These are phyloP conservation scores for Orussus abietinus DNA, from an alignment of 1,140 invertebrate species.

Conservation along the genomic window DNA sequence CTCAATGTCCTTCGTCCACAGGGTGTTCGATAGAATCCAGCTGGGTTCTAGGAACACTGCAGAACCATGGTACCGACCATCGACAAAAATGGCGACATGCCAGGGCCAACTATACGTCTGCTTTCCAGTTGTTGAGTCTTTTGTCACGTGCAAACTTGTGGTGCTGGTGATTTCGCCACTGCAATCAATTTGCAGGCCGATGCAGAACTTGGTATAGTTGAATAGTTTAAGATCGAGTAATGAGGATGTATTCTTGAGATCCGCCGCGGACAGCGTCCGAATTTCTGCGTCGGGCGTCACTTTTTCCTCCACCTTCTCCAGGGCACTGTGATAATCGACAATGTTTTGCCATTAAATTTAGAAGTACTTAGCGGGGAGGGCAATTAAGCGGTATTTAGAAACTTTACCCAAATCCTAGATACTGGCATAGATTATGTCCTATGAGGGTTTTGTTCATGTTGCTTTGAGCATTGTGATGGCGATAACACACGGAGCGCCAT, in stretches of 20 bases:
- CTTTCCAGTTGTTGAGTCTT: conserved; percentile 20
- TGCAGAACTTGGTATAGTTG: conserved; percentile 17
- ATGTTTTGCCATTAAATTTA: not conserved
- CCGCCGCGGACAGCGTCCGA: too few species aligned
- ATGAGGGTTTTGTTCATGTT: conserved; percentile 28
- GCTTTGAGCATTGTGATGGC: conserved; percentile 35
- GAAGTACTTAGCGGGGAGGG: not conserved
- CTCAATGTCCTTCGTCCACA: conserved; percentile 56
- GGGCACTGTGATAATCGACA: conserved; percentile 2
- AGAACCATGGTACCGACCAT: conserved; percentile 63
- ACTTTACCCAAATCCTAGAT: conserved; percentile 60
- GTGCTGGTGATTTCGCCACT: conserved; percentile 31
- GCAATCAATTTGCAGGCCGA: conserved; percentile 29
- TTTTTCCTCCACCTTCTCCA: conserved; percentile 9
- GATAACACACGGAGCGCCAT: conserved; percentile 64
- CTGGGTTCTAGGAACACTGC: conserved; percentile 61
- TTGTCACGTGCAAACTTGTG: conserved; percentile 21
- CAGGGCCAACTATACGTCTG: conserved; percentile 59
- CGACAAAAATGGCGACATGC: conserved; percentile 64
- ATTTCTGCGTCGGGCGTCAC: conserved; percentile 2
- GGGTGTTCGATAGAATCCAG: conserved; percentile 61
- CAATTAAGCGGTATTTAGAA: conserved; percentile 1
- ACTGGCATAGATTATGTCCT: conserved; percentile 53
- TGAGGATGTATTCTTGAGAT: too few species aligned
- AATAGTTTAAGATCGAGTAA: too few species aligned